These are phyloP conservation scores for Vandiemenella viatica DNA, from an alignment of 2,888 invertebrate species.

Conservation along the genomic window DNA sequence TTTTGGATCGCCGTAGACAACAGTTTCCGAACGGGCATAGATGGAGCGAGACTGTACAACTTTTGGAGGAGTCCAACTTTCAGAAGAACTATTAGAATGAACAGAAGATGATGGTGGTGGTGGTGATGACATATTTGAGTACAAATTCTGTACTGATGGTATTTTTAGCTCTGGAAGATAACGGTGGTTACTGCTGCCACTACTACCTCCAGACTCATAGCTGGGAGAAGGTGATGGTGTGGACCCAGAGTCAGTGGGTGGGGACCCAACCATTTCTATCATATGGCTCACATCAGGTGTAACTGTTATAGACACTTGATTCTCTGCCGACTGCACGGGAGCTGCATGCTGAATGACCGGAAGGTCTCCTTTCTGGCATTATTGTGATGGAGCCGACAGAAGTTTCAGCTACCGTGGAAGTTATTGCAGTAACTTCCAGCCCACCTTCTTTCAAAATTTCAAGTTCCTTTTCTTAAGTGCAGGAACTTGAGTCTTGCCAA, in stretches of 20 bases:
- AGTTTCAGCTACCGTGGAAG: conserved; percentile 22
- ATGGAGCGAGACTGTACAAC: conserved; percentile 45
- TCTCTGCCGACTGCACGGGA: conserved; percentile 5
- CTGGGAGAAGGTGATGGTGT: conserved; percentile 6
- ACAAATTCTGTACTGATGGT: conserved; percentile 10
- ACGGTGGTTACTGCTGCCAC: conserved; percentile 1
- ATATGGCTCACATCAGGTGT: conserved; percentile 33
- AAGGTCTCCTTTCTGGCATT: conserved; percentile 20
- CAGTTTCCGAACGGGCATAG: conserved; percentile 31
- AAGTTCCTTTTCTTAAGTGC: conserved; percentile 48
- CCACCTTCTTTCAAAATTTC: conserved; percentile 62
- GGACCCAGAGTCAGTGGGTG: conserved; percentile 11
- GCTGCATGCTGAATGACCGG: conserved; percentile 30
- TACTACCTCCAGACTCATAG: not conserved
- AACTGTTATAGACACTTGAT: conserved; percentile 29
- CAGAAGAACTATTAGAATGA: conserved; percentile 4
- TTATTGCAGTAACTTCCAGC: conserved; percentile 55
- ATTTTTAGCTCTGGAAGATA: conserved; percentile 5
- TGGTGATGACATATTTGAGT: conserved; percentile 4
- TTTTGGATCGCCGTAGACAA: conserved; percentile 57
- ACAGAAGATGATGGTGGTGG: not conserved
- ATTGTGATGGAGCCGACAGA: conserved; percentile 13
- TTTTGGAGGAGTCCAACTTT: conserved; percentile 18
- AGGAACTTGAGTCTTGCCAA: conserved; percentile 9
- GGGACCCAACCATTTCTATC: conserved; percentile 28